A percentile compares a stretch with the other conserved stretches of the same genome.
These are phyloP conservation scores for Melanotaenia maccullochi DNA, from an alignment of 2,797 vertebrate species.

Conservation along the genomic window DNA sequence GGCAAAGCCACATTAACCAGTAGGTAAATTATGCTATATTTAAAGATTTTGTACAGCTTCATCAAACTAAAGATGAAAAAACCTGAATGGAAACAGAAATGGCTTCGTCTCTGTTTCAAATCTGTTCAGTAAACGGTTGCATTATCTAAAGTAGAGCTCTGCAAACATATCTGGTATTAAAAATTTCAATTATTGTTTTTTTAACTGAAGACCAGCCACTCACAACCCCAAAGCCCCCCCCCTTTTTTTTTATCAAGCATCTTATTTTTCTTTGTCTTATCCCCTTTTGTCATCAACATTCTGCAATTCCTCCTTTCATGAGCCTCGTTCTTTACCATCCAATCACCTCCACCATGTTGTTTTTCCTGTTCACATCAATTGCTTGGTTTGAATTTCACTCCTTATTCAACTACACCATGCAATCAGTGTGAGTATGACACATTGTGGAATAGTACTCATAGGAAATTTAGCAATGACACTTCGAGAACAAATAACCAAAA, in stretches of 20 bases:
- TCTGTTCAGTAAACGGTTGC: background rate
- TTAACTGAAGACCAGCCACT: background rate
- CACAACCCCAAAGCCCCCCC: background rate
- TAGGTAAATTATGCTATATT: constrained; percentile 1
- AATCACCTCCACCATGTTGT: background rate
- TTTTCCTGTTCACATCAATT: background rate
- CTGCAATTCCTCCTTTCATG: too few species aligned
- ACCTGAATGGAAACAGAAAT: background rate
- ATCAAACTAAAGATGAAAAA: background rate
- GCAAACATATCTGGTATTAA: background rate
- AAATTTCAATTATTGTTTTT: background rate
- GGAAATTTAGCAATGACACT: background rate
- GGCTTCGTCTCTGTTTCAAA: background rate
- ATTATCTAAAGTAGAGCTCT: background rate
- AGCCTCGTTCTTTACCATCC: background rate
- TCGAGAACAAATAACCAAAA: background rate
- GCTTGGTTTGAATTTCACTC: background rate
- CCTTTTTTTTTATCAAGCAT: background rate
- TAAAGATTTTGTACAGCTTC: constrained; percentile 13
- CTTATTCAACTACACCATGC: background rate
- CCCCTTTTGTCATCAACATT: too few species aligned
- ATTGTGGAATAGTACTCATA: background rate
- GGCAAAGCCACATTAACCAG: constrained; percentile 4
- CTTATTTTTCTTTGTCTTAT: background rate
- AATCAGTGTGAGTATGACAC: background rate